Evolutionary conservation across 2,113 vertebrate species (phyloP).

Genomic region (Vidua macroura): DNA sequence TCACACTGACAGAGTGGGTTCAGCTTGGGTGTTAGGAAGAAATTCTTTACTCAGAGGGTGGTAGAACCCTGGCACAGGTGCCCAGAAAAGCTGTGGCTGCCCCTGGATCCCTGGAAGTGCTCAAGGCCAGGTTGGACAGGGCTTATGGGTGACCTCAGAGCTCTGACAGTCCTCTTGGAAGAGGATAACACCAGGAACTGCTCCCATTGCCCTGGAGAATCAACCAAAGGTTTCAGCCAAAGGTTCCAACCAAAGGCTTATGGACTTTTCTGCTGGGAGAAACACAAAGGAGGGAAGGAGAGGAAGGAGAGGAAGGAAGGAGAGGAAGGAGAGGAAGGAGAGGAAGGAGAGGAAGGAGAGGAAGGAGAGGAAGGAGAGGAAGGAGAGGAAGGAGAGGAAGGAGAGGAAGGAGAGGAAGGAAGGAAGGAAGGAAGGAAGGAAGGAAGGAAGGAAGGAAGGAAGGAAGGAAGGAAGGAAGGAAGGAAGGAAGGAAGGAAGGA

Average conservation of each 20-base stretch:
- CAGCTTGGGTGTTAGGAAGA: background rate
- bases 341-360: too few relatives aligned
- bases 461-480: too few relatives aligned
- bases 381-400: too few relatives aligned
- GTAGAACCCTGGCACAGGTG: fast-evolving
- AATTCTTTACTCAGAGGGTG: background rate
- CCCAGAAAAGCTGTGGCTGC: background rate
- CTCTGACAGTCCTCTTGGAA: background rate
- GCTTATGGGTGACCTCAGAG: background rate
- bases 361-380: background rate
- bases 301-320: too few relatives aligned
- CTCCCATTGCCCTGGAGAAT: background rate
- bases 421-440: too few relatives aligned
- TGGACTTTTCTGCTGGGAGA: background rate
- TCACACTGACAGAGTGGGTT: background rate
- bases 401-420: too few relatives aligned
- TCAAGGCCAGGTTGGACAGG: fast-evolving
- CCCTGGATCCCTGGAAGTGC: background rate
- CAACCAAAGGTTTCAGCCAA: background rate
- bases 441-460: too few relatives aligned
- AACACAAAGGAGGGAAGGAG: too few relatives aligned
- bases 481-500: too few relatives aligned
- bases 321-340: too few relatives aligned
- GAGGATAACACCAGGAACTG: background rate
- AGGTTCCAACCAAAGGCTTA: background rate